Evolutionary conservation across 2,888 invertebrate species (phyloP), one percentile per base, ranked within the genome.

Genomic region (Apamea epomidion): DNA sequence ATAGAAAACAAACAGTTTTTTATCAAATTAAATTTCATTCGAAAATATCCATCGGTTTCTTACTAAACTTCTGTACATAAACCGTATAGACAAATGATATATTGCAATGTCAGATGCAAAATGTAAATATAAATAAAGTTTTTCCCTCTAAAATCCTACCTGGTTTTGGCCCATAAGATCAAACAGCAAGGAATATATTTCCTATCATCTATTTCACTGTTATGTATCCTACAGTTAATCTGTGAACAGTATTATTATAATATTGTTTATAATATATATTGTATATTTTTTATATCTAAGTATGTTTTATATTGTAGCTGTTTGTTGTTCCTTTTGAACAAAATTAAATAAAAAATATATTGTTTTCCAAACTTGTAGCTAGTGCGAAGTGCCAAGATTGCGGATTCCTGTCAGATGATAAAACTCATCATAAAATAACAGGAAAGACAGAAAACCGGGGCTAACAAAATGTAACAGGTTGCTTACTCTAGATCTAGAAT

Each of bases 381-480:
- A 21, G 7, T 21, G 18, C 2, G 18, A 25, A 42, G 37, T 12
- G 71, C 10, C 3, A 58, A n/a, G 14, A 8, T 21, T 60, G n/a
- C 0, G 6, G n/a, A 60, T 29, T 37, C 6, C 16, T 4, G 5
- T 1, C 29, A 8, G 37, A 29, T 37, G 5, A 74, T 54, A 25
- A 54, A 48, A 37, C n/a, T 45, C 10, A 48, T 2, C 12, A 45
- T 18, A 12, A 7, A 16, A 45, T 45, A 68, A n/a, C 51, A 80
- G 58, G 6, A 29, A 58, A 0, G 3, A 65, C 32, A n/a, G 29
- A 54, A 29, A 42, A n/a, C 0, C 1, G 0, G 0, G 8, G 10
- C 6, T 71, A 62, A n/a, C 7, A 48, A 76, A n/a, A 51, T 48
- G 64, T 82, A 82, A 82, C 84, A 78, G 65, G 82, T 82, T 62